phyloP scores from a whole-genome alignment of 2,888 invertebrate species.

The Eristalinus aeneus region DNA sequence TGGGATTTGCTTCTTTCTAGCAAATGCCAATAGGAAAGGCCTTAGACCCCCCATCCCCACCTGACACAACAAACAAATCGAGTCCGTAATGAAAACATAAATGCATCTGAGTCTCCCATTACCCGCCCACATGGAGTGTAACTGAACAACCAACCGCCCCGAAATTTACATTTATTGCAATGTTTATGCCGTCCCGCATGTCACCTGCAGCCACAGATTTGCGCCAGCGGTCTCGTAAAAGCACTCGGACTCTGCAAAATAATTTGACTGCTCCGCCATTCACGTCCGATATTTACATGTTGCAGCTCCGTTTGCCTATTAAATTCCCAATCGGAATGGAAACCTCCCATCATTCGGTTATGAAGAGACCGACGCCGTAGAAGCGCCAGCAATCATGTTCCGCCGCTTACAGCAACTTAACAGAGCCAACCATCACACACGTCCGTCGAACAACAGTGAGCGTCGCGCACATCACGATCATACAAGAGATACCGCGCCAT shows the following conservation, averaged over 20 bases:
- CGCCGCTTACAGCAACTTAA: constrained; percentile 10
- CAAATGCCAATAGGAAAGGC: constrained; percentile 40
- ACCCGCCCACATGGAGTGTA: neutral
- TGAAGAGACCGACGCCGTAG: constrained; percentile 21
- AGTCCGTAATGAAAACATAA: neutral
- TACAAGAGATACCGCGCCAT: constrained; percentile 59
- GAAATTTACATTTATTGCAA: constrained; percentile 25
- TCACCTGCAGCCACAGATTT: neutral
- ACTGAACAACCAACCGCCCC: constrained; percentile 14
- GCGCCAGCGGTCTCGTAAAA: neutral
- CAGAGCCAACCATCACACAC: constrained; percentile 62
- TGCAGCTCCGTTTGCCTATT: constrained; percentile 26
- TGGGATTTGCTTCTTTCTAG: neutral
- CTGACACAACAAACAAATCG: neutral
- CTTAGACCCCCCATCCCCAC: neutral
- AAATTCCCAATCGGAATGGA: constrained; percentile 14
- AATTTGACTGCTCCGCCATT: neutral
- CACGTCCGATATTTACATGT: constrained; percentile 33
- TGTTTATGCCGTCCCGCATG: neutral
- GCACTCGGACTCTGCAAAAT: neutral
- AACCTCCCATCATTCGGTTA: neutral
- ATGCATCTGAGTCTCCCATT: neutral
- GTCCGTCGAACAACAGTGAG: constrained; percentile 57
- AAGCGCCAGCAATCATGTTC: constrained; percentile 64
- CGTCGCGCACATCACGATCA: constrained; percentile 50